phyloP scores from a whole-genome alignment of 2,888 invertebrate species.

The Aspidiotus rigidus region DNA sequence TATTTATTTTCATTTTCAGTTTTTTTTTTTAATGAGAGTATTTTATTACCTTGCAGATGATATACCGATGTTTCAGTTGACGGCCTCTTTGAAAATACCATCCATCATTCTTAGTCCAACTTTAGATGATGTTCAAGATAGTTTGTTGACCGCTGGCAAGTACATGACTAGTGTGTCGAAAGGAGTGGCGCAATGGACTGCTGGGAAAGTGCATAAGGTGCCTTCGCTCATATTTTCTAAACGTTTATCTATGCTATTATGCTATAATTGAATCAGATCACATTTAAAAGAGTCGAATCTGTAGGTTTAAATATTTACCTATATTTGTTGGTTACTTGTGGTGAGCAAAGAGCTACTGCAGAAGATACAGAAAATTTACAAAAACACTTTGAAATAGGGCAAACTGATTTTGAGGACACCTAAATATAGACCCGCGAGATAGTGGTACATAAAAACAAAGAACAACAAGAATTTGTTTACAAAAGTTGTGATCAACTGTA shows the following conservation, averaged over 20 bases:
- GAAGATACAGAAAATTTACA: too few relatives aligned
- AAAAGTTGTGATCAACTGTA: too few relatives aligned
- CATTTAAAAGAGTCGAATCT: neutral
- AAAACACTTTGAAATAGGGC: too few relatives aligned
- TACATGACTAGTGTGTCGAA: conserved; percentile 77
- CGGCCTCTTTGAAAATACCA: conserved; percentile 77
- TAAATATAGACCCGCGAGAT: too few relatives aligned
- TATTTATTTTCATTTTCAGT: too few relatives aligned
- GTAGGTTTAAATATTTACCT: neutral
- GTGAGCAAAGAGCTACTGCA: too few relatives aligned
- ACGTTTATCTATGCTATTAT: neutral
- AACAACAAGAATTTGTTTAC: too few relatives aligned
- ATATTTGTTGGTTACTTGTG: neutral
- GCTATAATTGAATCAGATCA: neutral
- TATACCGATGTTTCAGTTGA: conserved; percentile 67
- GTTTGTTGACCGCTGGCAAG: conserved; percentile 69
- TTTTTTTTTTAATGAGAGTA: too few relatives aligned
- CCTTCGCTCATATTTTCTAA: neutral
- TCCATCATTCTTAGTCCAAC: conserved; percentile 78
- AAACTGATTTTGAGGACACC: too few relatives aligned
- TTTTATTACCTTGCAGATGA: conserved; percentile 42
- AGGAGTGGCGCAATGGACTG: conserved; percentile 86
- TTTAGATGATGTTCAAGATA: conserved; percentile 83
- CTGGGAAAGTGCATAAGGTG: conserved; percentile 49
- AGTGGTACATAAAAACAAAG: too few relatives aligned